phyloP scores from a whole-genome alignment of 2,797 vertebrate species.

The Chaenodraco wilsoni region DNA sequence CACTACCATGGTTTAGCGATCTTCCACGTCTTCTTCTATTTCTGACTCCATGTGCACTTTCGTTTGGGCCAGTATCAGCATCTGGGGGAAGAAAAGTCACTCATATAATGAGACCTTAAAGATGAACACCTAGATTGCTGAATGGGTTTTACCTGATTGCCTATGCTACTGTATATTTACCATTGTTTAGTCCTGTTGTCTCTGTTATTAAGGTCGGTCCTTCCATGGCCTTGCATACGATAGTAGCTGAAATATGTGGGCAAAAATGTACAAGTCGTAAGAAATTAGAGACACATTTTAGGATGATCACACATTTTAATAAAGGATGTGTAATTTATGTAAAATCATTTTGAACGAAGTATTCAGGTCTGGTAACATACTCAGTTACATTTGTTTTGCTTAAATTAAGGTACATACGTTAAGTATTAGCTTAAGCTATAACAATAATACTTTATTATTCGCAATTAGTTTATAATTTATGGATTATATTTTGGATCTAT shows the following conservation, averaged over 20 bases:
- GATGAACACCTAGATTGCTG: not conserved
- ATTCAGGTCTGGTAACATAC: too few relatives aligned
- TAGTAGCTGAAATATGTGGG: not conserved
- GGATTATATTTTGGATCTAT: not conserved
- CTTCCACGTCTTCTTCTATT: not conserved
- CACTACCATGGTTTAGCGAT: not conserved
- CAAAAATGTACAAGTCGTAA: not conserved
- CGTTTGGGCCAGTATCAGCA: conserved; percentile 33
- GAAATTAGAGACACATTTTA: conserved; percentile 13
- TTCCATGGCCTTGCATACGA: conserved; percentile 48
- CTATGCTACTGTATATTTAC: conserved; percentile 27
- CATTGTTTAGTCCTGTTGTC: conserved; percentile 19
- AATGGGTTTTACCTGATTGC: not conserved
- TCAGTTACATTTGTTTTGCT: too few relatives aligned
- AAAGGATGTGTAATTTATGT: not conserved
- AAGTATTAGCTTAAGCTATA: not conserved
- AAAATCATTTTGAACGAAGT: too few relatives aligned
- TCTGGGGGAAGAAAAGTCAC: conserved; percentile 29
- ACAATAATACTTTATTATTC: not conserved
- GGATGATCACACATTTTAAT: not conserved
- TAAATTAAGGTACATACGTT: too few relatives aligned
- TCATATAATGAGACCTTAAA: conserved; percentile 1
- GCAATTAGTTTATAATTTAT: too few relatives aligned
- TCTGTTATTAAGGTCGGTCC: not conserved
- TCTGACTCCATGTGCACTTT: not conserved